Conservation (phyloP, 1,140 invertebrate genomes). For the Thaumatotibia leucotreta region DNA sequence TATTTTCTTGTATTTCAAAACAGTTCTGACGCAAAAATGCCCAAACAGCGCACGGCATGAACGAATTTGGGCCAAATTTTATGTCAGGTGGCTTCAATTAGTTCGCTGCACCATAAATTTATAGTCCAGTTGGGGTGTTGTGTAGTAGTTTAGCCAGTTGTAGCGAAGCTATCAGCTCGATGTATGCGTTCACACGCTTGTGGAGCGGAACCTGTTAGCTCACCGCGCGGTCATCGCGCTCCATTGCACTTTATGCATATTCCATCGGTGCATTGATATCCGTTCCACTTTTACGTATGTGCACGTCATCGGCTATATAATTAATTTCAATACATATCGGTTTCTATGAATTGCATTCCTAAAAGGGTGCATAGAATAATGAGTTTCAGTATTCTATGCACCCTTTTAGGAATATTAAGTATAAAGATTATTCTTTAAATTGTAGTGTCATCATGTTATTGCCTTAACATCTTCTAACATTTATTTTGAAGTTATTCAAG, state of each 20-base stretch:
- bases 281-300: conserved; percentile 59
- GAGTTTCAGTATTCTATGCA: too few relatives aligned
- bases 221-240: conserved; percentile 49
- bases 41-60: neutral
- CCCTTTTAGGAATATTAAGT: too few relatives aligned
- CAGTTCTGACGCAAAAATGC: neutral
- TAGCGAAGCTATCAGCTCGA: neutral
- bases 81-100: neutral
- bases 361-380: neutral
- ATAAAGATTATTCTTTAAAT: too few relatives aligned
- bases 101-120: neutral
- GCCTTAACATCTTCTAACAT: too few relatives aligned
- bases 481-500: neutral
- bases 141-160: neutral
- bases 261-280: conserved; percentile 57
- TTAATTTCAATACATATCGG: neutral
- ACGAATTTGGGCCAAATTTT: neutral
- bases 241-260: conserved; percentile 58
- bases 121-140: neutral
- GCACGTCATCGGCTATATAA: conserved; percentile 3
- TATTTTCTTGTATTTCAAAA: too few relatives aligned
- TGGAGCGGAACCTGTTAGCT: conserved; percentile 14
- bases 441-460: too few relatives aligned
- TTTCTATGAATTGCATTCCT: neutral
- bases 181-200: conserved; percentile 1